Percentiles rank a stretch among this genome's conserved stretches.
Evolutionary conservation across 2,888 invertebrate genomes (phyloP).

Genomic region (Electrophaes corylata): DNA sequence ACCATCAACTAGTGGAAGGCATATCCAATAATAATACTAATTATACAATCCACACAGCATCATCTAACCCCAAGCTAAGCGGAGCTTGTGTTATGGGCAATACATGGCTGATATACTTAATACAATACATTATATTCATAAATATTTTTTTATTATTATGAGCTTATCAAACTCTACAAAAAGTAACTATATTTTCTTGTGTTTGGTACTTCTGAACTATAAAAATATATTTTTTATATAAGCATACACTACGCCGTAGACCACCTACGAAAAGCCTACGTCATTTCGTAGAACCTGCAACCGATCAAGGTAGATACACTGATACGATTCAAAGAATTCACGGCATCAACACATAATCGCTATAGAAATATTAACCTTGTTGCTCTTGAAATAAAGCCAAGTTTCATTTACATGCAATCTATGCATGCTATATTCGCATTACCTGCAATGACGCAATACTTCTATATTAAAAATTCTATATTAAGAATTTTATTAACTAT

Average conservation of each 20-base stretch:
- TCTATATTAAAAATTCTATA: slow-evolving; percentile 37
- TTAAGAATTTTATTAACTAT: slow-evolving; percentile 19
- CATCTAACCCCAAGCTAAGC: too few relatives aligned
- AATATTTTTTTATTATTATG: too few relatives aligned
- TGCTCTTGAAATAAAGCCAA: slow-evolving; percentile 21
- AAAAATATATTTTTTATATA: neutral
- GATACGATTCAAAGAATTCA: slow-evolving; percentile 19
- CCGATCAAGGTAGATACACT: slow-evolving; percentile 14
- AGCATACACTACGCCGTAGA: slow-evolving; percentile 19
- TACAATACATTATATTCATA: too few relatives aligned
- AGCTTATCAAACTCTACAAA: too few relatives aligned
- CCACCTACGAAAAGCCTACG: slow-evolving; percentile 24
- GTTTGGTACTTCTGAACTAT: too few relatives aligned
- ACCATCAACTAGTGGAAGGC: too few relatives aligned
- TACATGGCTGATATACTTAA: too few relatives aligned
- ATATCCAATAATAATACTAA: too few relatives aligned
- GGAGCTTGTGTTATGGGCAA: too few relatives aligned
- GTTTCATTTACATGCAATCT: slow-evolving; percentile 26
- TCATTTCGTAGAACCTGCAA: slow-evolving; percentile 22
- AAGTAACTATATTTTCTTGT: too few relatives aligned
- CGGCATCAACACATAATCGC: neutral
- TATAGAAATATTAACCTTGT: slow-evolving; percentile 10
- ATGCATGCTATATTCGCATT: slow-evolving; percentile 41
- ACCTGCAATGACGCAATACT: slow-evolving; percentile 35
- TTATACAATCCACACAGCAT: too few relatives aligned